Evolutionary conservation across 2,113 vertebrate genomes (phyloP), one percentile per base, ranked within the genome.

Genomic region (Urocynchramus pylzowi): DNA sequence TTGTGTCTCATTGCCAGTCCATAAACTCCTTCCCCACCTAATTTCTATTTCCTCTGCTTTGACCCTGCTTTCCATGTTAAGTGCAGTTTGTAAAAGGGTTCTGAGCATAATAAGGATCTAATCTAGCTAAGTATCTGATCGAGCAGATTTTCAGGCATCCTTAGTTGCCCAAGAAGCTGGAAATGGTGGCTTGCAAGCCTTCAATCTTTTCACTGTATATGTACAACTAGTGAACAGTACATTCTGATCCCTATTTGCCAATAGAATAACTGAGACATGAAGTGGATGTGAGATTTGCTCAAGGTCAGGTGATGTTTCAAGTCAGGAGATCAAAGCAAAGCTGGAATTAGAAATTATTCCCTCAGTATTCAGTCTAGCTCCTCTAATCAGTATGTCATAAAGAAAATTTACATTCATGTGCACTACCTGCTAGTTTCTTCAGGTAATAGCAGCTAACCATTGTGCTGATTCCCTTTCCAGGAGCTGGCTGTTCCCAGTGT

Each of bases 401-500:
- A 67, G 60, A 31, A 84, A 71, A 78, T 50, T 50, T 52, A 42
- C 6, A 7, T 75, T 73, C 22, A 11, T 69, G 14, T 22, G 26
- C 19, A 35, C n/a, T 79, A 12, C 12, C 24, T 87, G 22, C 35
- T 56, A 50, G 27, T n/a, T 93, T 73, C 53, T 49, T 59, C 39
- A 69, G 50, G 18, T 2, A 37, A 24, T 3, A 74, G 73, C 57
- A 86, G 39, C 70, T 96, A 89, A 97, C 28, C 33, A 20, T 44
- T 89, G 54, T 87, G 28, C 35, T 94, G 71, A 42, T 84, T 88
- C 60, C 89, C 49, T 89, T 95, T 96, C 45, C 97, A 99, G 99
- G 99, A 99, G 97, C 97, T 98, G 19, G 56, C 97, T 3, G 91
- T 99, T 65, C 96, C 85, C 3, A 11, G 5, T 11, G 98, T 98